Percentiles rank a stretch among this genome's conserved stretches.
phyloP scores from a whole-genome alignment of 2,113 vertebrate genomes.

The Bettongia penicillata region DNA sequence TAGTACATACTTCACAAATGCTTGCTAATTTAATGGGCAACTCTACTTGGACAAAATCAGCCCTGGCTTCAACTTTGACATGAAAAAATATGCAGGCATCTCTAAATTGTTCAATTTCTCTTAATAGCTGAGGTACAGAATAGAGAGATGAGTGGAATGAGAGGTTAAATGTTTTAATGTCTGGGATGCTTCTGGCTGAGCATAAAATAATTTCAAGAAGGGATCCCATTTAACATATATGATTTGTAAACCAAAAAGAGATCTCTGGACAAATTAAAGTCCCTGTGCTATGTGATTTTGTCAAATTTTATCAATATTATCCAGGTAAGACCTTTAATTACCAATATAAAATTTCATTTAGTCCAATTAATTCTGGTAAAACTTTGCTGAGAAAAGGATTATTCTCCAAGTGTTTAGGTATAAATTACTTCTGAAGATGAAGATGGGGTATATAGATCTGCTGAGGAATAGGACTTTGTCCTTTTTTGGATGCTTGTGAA shows the following conservation, averaged over 20 bases:
- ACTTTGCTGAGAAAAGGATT: slow-evolving; percentile 31
- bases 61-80: not conserved
- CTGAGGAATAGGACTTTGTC: slow-evolving; percentile 60
- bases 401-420: slow-evolving; percentile 40
- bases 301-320: not conserved
- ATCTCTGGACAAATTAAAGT: not conserved
- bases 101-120: not conserved
- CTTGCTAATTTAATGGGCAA: not conserved
- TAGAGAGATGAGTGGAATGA: not conserved
- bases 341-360: not conserved
- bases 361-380: not conserved
- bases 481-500: slow-evolving; percentile 60
- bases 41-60: not conserved
- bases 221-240: not conserved
- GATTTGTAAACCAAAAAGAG: not conserved
- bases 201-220: not conserved
- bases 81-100: not conserved
- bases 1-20: not conserved
- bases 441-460: slow-evolving; percentile 38
- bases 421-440: slow-evolving; percentile 49
- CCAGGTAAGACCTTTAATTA: not conserved
- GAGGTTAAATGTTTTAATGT: not conserved
- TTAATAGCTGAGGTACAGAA: not conserved
- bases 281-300: not conserved
- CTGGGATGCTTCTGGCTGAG: not conserved